Conservation (phyloP, 1,140 invertebrate genomes). For the Phenacoccus solenopsis region DNA sequence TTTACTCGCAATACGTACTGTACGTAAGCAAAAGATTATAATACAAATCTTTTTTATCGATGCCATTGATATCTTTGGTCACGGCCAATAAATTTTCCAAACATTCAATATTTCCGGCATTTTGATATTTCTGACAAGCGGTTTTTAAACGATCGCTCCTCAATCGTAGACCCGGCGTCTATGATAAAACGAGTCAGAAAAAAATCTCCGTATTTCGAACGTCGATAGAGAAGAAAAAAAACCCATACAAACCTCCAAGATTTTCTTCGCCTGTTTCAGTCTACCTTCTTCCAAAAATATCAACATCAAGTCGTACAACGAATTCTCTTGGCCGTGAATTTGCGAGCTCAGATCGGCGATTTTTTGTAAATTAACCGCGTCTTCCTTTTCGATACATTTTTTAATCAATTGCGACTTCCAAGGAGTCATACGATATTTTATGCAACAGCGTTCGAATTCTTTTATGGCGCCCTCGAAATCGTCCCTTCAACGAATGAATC, state of each 20-base stretch:
- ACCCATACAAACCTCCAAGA: slow-evolving; percentile 42
- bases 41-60: slow-evolving; percentile 60
- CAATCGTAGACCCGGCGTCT: slow-evolving; percentile 51
- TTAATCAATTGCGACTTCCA: slow-evolving; percentile 56
- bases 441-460: slow-evolving; percentile 51
- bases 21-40: slow-evolving; percentile 55
- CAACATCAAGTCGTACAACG: slow-evolving; percentile 65
- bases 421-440: slow-evolving; percentile 48
- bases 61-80: slow-evolving; percentile 52
- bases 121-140: slow-evolving; percentile 42
- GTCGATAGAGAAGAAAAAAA: background rate
- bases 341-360: slow-evolving; percentile 61
- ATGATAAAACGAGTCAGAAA: too few species aligned
- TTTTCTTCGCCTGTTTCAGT: slow-evolving; percentile 60
- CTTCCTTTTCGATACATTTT: slow-evolving; percentile 57
- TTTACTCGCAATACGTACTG: too few species aligned
- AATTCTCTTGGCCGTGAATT: slow-evolving; percentile 67
- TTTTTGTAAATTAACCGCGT: slow-evolving; percentile 59
- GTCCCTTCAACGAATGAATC: background rate
- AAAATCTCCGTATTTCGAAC: background rate
- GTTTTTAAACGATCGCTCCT: slow-evolving; percentile 41
- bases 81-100: slow-evolving; percentile 49
- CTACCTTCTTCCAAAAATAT: slow-evolving; percentile 65
- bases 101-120: slow-evolving; percentile 48
- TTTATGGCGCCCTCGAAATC: slow-evolving; percentile 50